Conservation (phyloP, 1,140 invertebrate genomes). For the Trichonephila inaurata region DNA sequence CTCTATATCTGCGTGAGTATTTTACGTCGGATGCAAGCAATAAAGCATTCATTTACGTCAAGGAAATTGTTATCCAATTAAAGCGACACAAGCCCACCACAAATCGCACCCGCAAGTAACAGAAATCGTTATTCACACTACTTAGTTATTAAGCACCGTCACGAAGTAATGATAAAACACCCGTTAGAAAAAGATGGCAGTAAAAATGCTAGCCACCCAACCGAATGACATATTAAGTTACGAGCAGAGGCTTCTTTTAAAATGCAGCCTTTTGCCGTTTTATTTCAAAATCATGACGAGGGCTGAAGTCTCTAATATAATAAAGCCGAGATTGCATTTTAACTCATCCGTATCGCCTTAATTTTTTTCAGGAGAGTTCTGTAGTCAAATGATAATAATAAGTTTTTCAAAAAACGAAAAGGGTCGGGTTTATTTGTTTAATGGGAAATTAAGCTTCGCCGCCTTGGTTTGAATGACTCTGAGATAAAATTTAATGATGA, state of each 20-base stretch:
- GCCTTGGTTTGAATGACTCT: neutral
- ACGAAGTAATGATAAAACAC: constrained; percentile 34
- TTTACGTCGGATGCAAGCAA: neutral
- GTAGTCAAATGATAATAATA: constrained; percentile 33
- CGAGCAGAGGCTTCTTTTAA: constrained; percentile 11
- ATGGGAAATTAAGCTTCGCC: constrained; percentile 56
- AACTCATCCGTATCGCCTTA: constrained; percentile 45
- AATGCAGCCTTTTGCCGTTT: constrained; percentile 34
- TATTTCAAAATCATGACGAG: constrained; percentile 18
- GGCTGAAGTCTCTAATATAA: constrained; percentile 32
- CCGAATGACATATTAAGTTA: constrained; percentile 29
- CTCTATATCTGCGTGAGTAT: neutral
- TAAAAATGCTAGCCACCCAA: constrained; percentile 27
- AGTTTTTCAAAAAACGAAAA: constrained; percentile 23
- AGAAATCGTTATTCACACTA: neutral
- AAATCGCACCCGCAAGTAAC: neutral
- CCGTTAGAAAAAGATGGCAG: constrained; percentile 21
- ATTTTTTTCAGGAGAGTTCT: constrained; percentile 1
- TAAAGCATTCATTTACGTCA: constrained; percentile 9
- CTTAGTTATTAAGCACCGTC: constrained; percentile 15
- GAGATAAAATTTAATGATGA: constrained; percentile 66
- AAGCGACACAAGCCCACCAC: neutral
- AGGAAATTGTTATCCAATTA: constrained; percentile 21
- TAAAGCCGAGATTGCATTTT: constrained; percentile 39
- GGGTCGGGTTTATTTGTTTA: constrained; percentile 55